phyloP scores from a whole-genome alignment of 2,888 invertebrate species.

The Ophion costatus region DNA sequence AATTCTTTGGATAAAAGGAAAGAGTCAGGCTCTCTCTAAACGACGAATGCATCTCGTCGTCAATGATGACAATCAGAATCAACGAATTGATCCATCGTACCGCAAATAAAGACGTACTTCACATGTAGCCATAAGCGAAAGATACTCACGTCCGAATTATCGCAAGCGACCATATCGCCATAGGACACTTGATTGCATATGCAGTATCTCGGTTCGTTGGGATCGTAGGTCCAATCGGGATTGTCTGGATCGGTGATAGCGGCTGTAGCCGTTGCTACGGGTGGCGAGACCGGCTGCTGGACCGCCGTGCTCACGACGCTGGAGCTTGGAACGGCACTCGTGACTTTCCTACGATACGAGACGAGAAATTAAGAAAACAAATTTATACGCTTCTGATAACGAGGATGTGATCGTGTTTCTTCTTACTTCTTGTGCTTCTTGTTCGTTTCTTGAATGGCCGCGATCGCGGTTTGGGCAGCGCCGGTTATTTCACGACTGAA shows the following conservation, averaged over 20 bases:
- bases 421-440: constrained; percentile 87
- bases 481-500: constrained; percentile 90
- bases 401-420: neutral
- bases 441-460: constrained; percentile 88
- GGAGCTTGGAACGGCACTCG: constrained; percentile 77
- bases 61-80: too few species aligned
- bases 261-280: constrained; percentile 80
- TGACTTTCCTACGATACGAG: constrained; percentile 78
- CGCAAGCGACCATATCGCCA: constrained; percentile 99
- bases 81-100: too few species aligned
- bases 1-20: too few species aligned
- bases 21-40: too few species aligned
- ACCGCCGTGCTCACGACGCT: constrained; percentile 78
- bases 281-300: constrained; percentile 83
- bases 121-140: neutral
- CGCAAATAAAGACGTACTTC: too few species aligned
- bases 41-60: too few species aligned
- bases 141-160: constrained; percentile 95
- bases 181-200: constrained; percentile 98
- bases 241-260: constrained; percentile 86
- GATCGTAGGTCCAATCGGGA: constrained; percentile 96
- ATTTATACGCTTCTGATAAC: neutral
- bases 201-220: constrained; percentile 98
- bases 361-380: neutral
- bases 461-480: constrained; percentile 89